phyloP scores from a whole-genome alignment of 1,140 invertebrate genomes.

The Plectrocnemia conspersa region DNA sequence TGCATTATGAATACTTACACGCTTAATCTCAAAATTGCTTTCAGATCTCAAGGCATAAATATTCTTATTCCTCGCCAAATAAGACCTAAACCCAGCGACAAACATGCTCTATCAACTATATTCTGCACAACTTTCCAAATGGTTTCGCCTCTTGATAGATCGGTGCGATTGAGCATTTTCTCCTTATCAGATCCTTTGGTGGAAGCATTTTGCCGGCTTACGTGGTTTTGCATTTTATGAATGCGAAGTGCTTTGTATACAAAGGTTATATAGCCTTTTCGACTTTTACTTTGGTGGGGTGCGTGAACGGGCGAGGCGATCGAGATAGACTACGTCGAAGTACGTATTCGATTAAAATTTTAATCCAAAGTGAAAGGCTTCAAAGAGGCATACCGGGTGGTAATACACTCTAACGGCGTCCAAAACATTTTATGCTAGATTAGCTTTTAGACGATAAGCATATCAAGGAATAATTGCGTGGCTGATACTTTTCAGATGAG shows the following conservation, averaged over 20 bases:
- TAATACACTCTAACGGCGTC: neutral
- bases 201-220: neutral
- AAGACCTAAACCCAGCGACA: neutral
- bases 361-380: no score
- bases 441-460: no score
- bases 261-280: slow-evolving; percentile 29
- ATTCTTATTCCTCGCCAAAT: neutral
- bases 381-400: no score
- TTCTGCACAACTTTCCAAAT: neutral
- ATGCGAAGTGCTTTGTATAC: slow-evolving; percentile 27
- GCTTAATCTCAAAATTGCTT: neutral
- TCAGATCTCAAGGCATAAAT: neutral
- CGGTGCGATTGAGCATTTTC: slow-evolving; percentile 25
- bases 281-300: slow-evolving; percentile 26
- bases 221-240: slow-evolving; percentile 35
- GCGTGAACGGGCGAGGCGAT: neutral
- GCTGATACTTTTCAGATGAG: no score
- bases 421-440: neutral
- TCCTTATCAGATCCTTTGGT: slow-evolving; percentile 20
- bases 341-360: no score
- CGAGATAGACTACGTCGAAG: no score
- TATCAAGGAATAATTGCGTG: no score
- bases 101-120: neutral
- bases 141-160: slow-evolving; percentile 22
- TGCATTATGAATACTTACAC: no score